Evolutionary conservation across 2,797 vertebrate species (phyloP), one percentile per base, ranked within the genome.

Genomic region (Eleutherodactylus coqui): DNA sequence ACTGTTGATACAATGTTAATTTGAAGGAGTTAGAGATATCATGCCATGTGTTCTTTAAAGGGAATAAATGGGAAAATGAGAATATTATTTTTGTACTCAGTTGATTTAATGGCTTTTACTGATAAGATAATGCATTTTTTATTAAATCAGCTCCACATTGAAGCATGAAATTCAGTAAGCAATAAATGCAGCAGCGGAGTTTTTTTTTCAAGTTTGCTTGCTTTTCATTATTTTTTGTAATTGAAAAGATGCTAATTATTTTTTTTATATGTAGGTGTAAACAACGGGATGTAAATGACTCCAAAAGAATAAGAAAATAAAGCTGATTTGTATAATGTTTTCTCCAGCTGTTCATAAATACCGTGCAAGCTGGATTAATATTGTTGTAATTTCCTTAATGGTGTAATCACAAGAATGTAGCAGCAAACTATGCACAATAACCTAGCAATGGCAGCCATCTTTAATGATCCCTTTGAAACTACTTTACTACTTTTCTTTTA

Each of bases 341-440:
- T 76, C 79, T 82, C 85, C 79, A 86, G 79, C 85, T 82, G 79
- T 78, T 86, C 79, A 82, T 86, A 86, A 86, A 86, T 82, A 78
- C 70, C 19, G 58, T 34, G 77, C 62, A 83, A 45, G 72, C 34
- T 82, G 79, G 36, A 86, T 82, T 86, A 70, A 76, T 86, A 76
- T 75, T 43, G 34, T 72, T 64, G 72, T 75, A 81, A 76, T 76
- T 86, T 86, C 41, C 32, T 51, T 86, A 75, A 81, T 86, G 69
- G 69, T 67, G 32, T 60, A 81, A 49, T 86, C 36, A 82, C 32
- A 67, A 73, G 27, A 53, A 76, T 67, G 34, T 55, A 41, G 47
- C 34, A 76, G 55, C 34, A 58, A 82, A 67, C 73, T 76, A 27
- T 72, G 41, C 72, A 82, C 32, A 67, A 82, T 82, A 82, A 67